Conservation (phyloP, 2,113 vertebrate species). For the Syrrhaptes paradoxus region DNA sequence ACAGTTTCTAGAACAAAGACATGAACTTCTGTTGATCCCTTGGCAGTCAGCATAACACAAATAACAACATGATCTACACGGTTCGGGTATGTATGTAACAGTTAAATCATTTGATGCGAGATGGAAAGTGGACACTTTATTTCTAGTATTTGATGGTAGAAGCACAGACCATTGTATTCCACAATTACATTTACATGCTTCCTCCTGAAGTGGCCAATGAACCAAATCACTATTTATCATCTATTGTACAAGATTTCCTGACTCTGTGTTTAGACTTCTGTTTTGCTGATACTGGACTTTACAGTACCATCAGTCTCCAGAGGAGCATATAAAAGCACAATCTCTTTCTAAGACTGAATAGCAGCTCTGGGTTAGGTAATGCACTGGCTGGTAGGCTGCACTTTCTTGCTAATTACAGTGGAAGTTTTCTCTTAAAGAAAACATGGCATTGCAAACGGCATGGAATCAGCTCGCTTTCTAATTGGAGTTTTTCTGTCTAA, state of each 20-base stretch:
- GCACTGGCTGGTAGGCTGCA: background rate
- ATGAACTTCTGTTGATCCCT: conserved; percentile 1
- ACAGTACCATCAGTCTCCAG: background rate
- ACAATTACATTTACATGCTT: conserved; percentile 15
- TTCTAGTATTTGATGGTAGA: background rate
- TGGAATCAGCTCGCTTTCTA: conserved; percentile 44
- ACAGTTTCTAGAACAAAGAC: conserved; percentile 13
- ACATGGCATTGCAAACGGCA: conserved; percentile 39
- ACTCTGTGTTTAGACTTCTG: conserved; percentile 42
- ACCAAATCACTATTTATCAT: conserved; percentile 41
- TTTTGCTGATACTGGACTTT: conserved; percentile 51
- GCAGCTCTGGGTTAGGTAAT: conserved; percentile 7
- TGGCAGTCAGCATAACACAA: background rate
- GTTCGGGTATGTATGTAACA: background rate
- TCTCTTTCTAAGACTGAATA: conserved; percentile 22
- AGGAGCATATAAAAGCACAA: conserved; percentile 31
- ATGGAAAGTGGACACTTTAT: background rate
- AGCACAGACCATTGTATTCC: conserved; percentile 21
- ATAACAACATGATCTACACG: background rate
- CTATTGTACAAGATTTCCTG: conserved; percentile 63
- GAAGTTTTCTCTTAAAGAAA: conserved; percentile 54
- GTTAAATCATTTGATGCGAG: background rate
- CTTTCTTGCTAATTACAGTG: conserved; percentile 51
- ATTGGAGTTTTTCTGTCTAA: conserved; percentile 30
- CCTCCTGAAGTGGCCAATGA: background rate